A percentile compares a stretch with the other conserved stretches of the same genome.
These are phyloP conservation scores for Euborellia annulipes DNA, from an alignment of 1,140 invertebrate species.

Conservation along the genomic window DNA sequence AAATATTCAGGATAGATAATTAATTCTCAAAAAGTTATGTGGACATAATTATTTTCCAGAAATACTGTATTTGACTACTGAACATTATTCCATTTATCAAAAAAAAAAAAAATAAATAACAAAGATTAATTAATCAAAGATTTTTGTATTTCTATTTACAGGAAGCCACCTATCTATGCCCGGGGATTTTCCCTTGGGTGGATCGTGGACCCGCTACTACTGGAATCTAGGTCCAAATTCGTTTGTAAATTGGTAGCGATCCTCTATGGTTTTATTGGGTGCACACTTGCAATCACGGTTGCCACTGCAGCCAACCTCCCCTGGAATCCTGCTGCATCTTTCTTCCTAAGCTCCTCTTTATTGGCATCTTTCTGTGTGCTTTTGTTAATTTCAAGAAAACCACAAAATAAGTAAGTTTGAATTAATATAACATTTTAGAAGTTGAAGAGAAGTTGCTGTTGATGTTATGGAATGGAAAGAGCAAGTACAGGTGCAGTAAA, in stretches of 20 bases:
- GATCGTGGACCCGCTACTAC: conserved; percentile 71
- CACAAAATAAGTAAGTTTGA: conserved; percentile 64
- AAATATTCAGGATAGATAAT: too few species aligned
- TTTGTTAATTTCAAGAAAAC: conserved; percentile 71
- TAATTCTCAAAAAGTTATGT: too few species aligned
- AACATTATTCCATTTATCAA: too few species aligned
- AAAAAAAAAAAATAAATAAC: too few species aligned
- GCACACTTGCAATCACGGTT: conserved; percentile 68
- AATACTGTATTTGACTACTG: too few species aligned
- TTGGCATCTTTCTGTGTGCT: conserved; percentile 59
- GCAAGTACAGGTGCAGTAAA: too few species aligned
- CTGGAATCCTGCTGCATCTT: conserved; percentile 45
- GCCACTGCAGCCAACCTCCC: conserved; percentile 50
- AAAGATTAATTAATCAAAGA: too few species aligned
- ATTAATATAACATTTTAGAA: too few species aligned
- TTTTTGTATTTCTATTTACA: conserved; percentile 27
- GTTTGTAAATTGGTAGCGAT: conserved; percentile 77
- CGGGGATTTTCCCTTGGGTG: conserved; percentile 74
- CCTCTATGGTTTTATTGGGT: conserved; percentile 54
- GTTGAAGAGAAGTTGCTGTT: too few species aligned
- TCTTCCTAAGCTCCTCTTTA: conserved; percentile 53
- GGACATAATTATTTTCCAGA: too few species aligned
- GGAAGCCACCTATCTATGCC: conserved; percentile 62
- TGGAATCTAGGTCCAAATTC: conserved; percentile 47
- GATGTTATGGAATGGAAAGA: too few species aligned